Evolutionary conservation across 2,113 vertebrate species (phyloP).

Genomic region (Xyliphius kryptos): DNA sequence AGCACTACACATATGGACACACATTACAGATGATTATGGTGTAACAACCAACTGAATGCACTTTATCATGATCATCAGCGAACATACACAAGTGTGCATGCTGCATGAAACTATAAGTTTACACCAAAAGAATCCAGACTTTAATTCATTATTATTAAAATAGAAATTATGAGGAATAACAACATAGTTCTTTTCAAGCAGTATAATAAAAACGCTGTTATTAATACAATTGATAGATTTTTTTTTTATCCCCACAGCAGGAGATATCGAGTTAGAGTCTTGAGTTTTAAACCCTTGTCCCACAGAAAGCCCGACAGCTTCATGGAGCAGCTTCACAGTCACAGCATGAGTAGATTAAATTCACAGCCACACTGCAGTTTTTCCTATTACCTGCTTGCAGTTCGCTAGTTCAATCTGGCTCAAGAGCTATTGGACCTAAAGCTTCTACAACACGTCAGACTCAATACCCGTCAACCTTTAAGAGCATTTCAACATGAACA

Average conservation of each 20-base stretch:
- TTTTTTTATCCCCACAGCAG: neutral
- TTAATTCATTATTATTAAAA: too few species aligned
- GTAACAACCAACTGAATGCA: too few species aligned
- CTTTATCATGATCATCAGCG: too few species aligned
- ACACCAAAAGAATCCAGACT: too few species aligned
- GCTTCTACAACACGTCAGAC: neutral
- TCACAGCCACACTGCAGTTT: conserved; percentile 10
- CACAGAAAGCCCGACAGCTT: neutral
- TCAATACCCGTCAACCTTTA: neutral
- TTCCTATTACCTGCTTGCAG: conserved; percentile 4
- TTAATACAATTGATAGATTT: neutral
- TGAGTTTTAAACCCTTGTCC: neutral
- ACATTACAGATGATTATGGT: too few species aligned
- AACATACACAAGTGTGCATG: neutral
- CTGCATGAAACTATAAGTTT: neutral
- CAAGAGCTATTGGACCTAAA: neutral
- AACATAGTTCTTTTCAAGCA: neutral
- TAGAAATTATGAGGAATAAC: too few species aligned
- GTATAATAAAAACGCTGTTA: neutral
- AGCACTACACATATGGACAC: too few species aligned
- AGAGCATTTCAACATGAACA: neutral
- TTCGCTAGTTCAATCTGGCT: neutral
- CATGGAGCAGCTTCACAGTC: conserved; percentile 11
- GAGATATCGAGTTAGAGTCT: neutral
- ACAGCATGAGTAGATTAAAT: conserved; percentile 17